Base-by-base conservation (phyloP, 2,888 invertebrate genomes). In the Perizoma flavofasciatum region DNA sequence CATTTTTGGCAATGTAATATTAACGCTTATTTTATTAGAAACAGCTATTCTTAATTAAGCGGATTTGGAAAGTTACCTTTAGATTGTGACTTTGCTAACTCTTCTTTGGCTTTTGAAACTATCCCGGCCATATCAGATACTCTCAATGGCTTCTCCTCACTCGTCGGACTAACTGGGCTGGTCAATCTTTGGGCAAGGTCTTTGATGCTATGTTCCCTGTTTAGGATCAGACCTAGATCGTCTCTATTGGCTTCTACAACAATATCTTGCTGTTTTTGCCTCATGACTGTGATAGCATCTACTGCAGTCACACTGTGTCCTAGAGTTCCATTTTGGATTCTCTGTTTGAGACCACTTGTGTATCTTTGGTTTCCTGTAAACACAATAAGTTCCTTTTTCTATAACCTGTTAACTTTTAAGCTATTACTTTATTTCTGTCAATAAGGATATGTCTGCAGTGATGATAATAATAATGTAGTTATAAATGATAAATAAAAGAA, bases 61-160 rank as follows among this genome's bases (percentile, higher is more conserved):
- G 22, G 22, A 22, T 22, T 22, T 22, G 22, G 8, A 39, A 35
- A 32, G 5, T 67, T 92, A 81, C 94, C 95, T 88, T 96, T 96
- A 65, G 96, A 96, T 82, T 97, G 96, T 60, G 96, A 96, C 85
- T 96, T 97, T 11, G 96, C 96, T 74, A 98, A 91, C 72, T 97
- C 98, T 86, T 97, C 97, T 93, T 98, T 98, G 78, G 98, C 98
- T 92, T 98, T 97, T 54, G 96, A 97, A 69, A 98, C 97, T 70
- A 98, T 94, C 49, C 98, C 98, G 60, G 96, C 95, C 95, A 97
- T 96, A 75, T 97, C 96, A 46, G 96, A 96, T 62, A 96, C 95
- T 82, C 96, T 89, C 68, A 94, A 90, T 48, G 93, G 91, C 70
- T 93, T 94, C 37, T 94, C 94, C 65, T 95, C 95, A 46, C 93